Conservation (phyloP, 2,113 vertebrate genomes). For the Agapornis roseicollis region DNA sequence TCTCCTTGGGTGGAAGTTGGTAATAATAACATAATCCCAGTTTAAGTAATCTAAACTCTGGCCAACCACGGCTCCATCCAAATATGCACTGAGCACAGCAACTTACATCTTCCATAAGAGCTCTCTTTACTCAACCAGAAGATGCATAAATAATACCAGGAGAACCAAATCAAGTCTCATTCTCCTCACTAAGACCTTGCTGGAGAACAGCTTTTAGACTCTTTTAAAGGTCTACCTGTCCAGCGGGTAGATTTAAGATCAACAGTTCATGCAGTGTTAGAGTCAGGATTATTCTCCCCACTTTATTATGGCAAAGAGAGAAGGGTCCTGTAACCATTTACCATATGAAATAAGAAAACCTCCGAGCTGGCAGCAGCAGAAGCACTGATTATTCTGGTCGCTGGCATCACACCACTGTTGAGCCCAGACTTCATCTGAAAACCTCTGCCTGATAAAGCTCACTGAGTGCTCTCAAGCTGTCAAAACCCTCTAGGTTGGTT, state of each 20-base stretch:
- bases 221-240: background rate
- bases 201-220: background rate
- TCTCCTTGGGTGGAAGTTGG: background rate
- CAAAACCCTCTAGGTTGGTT: background rate
- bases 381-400: background rate
- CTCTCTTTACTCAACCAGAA: background rate
- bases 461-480: background rate
- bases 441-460: background rate
- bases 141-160: background rate
- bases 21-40: background rate
- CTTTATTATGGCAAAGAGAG: background rate
- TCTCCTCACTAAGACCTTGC: background rate
- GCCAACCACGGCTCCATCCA: rapidly evolving
- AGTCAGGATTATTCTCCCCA: background rate
- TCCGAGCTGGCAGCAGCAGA: background rate
- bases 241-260: background rate
- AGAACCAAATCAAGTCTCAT: background rate
- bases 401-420: background rate
- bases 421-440: background rate
- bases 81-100: background rate
- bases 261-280: background rate
- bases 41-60: background rate
- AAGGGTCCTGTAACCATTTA: background rate
- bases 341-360: background rate
- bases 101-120: background rate